phyloP scores from a whole-genome alignment of 1,140 invertebrate genomes.

The Venustaconcha ellipsiformis region DNA sequence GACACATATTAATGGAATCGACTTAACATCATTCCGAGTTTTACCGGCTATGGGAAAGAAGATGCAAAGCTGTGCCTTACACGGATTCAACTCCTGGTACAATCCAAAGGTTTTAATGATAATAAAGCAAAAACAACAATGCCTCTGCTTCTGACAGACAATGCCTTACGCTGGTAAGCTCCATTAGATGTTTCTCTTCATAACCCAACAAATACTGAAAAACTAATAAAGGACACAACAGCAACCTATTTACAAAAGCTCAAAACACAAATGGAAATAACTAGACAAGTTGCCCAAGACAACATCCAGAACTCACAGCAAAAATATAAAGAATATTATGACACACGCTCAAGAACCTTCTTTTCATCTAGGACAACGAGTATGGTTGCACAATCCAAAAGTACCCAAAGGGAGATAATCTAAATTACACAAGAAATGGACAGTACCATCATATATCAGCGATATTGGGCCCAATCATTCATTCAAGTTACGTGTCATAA shows the following conservation, averaged over 20 bases:
- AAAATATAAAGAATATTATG: constrained; percentile 20
- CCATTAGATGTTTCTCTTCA: constrained; percentile 3
- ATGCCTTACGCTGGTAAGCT: too few relatives aligned
- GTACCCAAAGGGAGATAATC: constrained; percentile 9
- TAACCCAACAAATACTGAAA: background rate
- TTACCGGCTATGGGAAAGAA: too few relatives aligned
- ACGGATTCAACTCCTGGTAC: too few relatives aligned
- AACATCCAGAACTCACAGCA: constrained; percentile 22
- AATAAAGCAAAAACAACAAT: too few relatives aligned
- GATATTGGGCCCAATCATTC: constrained; percentile 15
- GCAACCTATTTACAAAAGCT: background rate
- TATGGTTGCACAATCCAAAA: constrained; percentile 7
- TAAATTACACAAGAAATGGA: constrained; percentile 22
- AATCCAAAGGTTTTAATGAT: too few relatives aligned
- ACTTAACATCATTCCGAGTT: too few relatives aligned
- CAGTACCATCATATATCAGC: constrained; percentile 27
- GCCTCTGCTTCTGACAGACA: too few relatives aligned
- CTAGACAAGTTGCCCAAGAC: constrained; percentile 15
- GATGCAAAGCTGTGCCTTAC: too few relatives aligned
- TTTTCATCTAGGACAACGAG: constrained; percentile 24
- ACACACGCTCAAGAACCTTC: constrained; percentile 15
- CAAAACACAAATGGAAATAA: constrained; percentile 7
- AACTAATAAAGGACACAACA: background rate
- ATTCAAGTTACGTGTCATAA: constrained; percentile 12
- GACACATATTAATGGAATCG: too few relatives aligned